Conservation (phyloP, 2,797 vertebrate species). For the Lithobates pipiens region DNA sequence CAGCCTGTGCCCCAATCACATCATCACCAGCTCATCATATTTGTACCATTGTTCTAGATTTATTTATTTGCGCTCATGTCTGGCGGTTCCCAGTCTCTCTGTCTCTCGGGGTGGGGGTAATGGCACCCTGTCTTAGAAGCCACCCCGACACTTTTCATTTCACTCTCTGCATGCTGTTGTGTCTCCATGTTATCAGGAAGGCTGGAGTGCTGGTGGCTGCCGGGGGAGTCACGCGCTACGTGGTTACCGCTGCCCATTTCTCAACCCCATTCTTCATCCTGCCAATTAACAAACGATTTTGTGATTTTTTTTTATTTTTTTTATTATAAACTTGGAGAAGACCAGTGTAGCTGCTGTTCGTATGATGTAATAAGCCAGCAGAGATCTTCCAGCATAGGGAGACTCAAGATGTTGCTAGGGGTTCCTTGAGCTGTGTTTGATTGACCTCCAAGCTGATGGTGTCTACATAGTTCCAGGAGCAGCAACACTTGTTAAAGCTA, state of each 20-base stretch:
- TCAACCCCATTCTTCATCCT: not conserved
- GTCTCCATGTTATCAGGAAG: constrained; percentile 5
- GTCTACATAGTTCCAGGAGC: too few species aligned
- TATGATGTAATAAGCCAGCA: too few species aligned
- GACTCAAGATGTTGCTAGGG: too few species aligned
- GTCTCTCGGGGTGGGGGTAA: not conserved
- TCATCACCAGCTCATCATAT: constrained; percentile 24
- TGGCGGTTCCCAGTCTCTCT: not conserved
- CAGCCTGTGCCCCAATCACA: not conserved
- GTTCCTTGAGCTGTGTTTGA: too few species aligned
- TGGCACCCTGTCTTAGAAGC: not conserved
- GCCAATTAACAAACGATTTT: too few species aligned
- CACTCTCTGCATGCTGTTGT: constrained; percentile 42
- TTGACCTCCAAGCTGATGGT: too few species aligned
- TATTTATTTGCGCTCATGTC: constrained; percentile 47
- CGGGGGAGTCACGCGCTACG: not conserved
- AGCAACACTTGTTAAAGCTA: too few species aligned
- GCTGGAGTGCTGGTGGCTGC: constrained; percentile 36
- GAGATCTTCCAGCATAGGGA: too few species aligned
- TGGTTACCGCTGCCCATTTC: not conserved
- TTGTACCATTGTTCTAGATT: constrained; percentile 2
- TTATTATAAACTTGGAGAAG: too few species aligned
- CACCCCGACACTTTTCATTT: not conserved
- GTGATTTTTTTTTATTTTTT: too few species aligned
- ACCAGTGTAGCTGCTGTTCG: too few species aligned